Evolutionary conservation across 2,888 invertebrate genomes (phyloP).

Genomic region (Copidosoma aretas): DNA sequence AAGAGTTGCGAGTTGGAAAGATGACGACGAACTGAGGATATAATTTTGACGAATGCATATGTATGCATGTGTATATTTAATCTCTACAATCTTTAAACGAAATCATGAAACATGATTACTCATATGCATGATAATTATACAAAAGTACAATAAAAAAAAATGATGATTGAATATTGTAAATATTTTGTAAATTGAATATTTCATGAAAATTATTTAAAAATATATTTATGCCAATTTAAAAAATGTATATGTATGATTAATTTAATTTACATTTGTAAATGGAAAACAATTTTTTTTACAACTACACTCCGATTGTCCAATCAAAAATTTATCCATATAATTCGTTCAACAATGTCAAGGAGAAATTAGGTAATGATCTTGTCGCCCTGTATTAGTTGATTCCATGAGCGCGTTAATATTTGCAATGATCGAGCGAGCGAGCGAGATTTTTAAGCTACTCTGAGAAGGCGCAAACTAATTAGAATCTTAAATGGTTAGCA

Average conservation of each 20-base stretch:
- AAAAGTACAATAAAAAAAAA: neutral
- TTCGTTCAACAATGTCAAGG: neutral
- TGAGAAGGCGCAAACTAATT: slow-evolving; percentile 16
- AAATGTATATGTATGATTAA: neutral
- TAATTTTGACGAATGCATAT: slow-evolving; percentile 19
- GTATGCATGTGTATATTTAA: slow-evolving; percentile 13
- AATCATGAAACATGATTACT: neutral
- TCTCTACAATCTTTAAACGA: neutral
- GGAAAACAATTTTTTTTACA: too few relatives aligned
- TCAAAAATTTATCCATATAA: neutral
- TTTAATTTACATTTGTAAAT: too few relatives aligned
- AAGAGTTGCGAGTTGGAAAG: slow-evolving; percentile 45
- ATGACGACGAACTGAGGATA: slow-evolving; percentile 37
- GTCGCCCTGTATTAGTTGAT: neutral
- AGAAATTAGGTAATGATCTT: neutral
- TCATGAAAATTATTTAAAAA: neutral
- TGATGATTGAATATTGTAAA: neutral
- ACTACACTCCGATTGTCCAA: neutral
- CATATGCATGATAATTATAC: neutral
- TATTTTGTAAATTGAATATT: neutral
- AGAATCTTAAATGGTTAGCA: slow-evolving; percentile 7
- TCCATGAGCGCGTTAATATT: slow-evolving; percentile 1
- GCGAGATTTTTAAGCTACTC: slow-evolving; percentile 5
- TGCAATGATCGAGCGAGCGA: slow-evolving; percentile 1
- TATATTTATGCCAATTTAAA: neutral